These are phyloP conservation scores for Gorsachius magnificus DNA, from an alignment of 2,797 vertebrate genomes.

Conservation along the genomic window DNA sequence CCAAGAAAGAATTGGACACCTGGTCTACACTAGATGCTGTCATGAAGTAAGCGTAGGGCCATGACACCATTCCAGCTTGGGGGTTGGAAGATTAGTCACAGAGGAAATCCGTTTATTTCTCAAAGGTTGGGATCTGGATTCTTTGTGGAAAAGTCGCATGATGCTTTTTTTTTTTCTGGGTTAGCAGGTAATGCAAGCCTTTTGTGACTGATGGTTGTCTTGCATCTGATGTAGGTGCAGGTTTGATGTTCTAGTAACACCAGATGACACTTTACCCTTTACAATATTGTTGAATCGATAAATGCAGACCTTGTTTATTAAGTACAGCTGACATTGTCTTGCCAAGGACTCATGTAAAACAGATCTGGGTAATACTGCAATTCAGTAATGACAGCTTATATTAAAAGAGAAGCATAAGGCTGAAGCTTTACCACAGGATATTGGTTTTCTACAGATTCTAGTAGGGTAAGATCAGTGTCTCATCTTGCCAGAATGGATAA, in stretches of 20 bases:
- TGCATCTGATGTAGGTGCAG: constrained; percentile 49
- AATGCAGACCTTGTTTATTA: constrained; percentile 66
- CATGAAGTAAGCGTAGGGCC: background rate
- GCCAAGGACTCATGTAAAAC: constrained; percentile 61
- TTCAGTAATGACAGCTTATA: constrained; percentile 38
- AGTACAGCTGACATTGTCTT: constrained; percentile 57
- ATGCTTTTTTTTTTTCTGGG: background rate
- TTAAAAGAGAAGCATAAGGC: constrained; percentile 38
- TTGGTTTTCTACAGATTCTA: constrained; percentile 44
- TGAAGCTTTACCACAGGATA: constrained; percentile 60
- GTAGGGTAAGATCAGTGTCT: constrained; percentile 19
- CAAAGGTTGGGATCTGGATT: background rate
- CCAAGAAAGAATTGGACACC: background rate
- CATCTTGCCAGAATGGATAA: background rate
- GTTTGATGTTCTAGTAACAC: constrained; percentile 59
- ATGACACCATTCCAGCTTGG: background rate
- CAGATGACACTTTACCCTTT: constrained; percentile 66
- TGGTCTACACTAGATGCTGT: background rate
- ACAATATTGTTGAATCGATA: constrained; percentile 53
- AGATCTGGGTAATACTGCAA: constrained; percentile 29
- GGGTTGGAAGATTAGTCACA: background rate
- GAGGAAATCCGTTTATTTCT: background rate
- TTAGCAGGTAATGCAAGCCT: background rate
- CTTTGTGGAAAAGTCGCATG: background rate
- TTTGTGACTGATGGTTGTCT: constrained; percentile 50